phyloP scores from a whole-genome alignment of 92 coral and sea anemone species.

The Phymanthus crucifer region DNA sequence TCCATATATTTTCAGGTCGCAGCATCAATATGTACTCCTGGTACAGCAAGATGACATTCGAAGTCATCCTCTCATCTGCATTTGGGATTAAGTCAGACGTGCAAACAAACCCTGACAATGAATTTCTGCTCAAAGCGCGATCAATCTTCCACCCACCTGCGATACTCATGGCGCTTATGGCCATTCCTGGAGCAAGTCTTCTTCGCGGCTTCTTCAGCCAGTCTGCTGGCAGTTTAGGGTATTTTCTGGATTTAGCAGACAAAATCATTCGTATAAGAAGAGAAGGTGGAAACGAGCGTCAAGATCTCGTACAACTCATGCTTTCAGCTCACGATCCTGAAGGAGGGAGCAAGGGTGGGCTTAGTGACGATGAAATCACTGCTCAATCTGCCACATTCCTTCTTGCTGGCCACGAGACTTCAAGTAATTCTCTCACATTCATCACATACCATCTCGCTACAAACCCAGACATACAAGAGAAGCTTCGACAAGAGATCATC shows the following conservation, averaged over 20 bases:
- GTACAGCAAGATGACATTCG: conserved; percentile 68
- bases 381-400: conserved; percentile 56
- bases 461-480: conserved; percentile 54
- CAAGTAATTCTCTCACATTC: conserved; percentile 50
- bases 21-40: conserved; percentile 61
- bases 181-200: background rate
- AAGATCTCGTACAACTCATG: conserved; percentile 66
- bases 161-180: background rate
- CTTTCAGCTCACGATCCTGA: conserved; percentile 61
- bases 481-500: conserved; percentile 37
- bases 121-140: conserved; percentile 38
- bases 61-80: conserved; percentile 58
- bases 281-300: conserved; percentile 33
- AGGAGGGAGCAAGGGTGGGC: conserved; percentile 46
- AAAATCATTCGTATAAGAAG: conserved; percentile 51
- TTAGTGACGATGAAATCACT: conserved; percentile 54
- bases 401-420: conserved; percentile 62
- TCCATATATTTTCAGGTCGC: conserved; percentile 16
- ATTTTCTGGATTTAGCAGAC: conserved; percentile 41
- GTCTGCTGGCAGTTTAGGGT: conserved; percentile 18
- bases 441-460: conserved; percentile 38
- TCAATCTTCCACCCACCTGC: conserved; percentile 45
- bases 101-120: conserved; percentile 60
- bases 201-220: conserved; percentile 6
- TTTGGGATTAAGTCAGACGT: conserved; percentile 65